Conservation (phyloP, 2,113 vertebrate species). For the Hydropotes inermis region DNA sequence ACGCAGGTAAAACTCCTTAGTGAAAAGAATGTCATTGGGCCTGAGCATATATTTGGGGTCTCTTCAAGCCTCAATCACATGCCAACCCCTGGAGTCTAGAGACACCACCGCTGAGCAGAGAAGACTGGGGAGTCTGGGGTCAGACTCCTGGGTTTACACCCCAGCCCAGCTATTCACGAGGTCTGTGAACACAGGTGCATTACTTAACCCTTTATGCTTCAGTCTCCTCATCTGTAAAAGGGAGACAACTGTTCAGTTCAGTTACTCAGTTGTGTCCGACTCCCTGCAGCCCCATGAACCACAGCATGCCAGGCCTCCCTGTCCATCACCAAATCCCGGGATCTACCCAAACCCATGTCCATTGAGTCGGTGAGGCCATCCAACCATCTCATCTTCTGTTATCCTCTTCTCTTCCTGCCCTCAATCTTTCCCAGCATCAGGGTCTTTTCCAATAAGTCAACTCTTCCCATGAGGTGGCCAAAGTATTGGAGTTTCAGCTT, state of each 20-base stretch:
- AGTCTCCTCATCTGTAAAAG: neutral
- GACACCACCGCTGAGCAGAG: neutral
- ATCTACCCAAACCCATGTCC: neutral
- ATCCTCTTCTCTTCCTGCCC: neutral
- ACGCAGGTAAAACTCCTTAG: constrained; percentile 65
- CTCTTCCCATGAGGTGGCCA: neutral
- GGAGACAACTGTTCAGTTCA: neutral
- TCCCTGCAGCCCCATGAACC: neutral
- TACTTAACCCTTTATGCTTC: neutral
- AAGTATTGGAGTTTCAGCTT: neutral
- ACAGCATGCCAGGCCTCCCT: neutral
- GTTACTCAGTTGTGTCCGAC: neutral
- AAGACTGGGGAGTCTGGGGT: neutral
- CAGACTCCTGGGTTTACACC: neutral
- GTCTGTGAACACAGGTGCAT: neutral
- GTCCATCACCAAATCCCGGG: accelerated
- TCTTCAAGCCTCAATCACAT: neutral
- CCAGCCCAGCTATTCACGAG: neutral
- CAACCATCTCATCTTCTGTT: neutral
- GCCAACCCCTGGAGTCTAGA: neutral
- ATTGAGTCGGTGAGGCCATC: neutral
- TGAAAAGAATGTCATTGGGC: constrained; percentile 7
- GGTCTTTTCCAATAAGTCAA: neutral
- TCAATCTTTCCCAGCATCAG: neutral
- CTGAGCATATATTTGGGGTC: neutral